phyloP scores from a whole-genome alignment of 2,113 vertebrate species.

The Solea senegalensis region DNA sequence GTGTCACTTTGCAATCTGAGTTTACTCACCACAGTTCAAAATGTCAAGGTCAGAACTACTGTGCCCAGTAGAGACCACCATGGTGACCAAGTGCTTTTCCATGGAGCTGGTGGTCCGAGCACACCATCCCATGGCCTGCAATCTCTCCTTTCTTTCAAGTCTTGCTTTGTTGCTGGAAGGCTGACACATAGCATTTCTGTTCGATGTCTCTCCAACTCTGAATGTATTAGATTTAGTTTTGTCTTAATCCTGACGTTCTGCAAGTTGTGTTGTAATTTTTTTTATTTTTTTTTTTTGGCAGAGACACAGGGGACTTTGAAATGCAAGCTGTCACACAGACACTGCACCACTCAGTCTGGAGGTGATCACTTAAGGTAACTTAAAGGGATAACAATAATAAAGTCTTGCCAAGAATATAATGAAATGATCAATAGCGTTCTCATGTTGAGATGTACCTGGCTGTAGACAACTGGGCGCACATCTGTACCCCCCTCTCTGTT shows the following conservation, averaged over 20 bases:
- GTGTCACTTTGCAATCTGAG: slow-evolving; percentile 22
- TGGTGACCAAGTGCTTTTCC: slow-evolving; percentile 38
- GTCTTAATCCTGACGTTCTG: background rate
- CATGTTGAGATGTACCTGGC: too few species aligned
- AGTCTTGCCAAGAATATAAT: too few species aligned
- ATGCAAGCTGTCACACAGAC: background rate
- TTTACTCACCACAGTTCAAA: slow-evolving; percentile 31
- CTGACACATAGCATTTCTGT: background rate
- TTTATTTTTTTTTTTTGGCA: too few species aligned
- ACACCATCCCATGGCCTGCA: slow-evolving; percentile 10
- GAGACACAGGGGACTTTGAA: too few species aligned
- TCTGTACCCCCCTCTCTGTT: too few species aligned
- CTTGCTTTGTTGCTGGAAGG: background rate
- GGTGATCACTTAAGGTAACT: background rate
- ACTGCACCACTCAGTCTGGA: background rate
- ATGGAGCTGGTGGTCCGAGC: slow-evolving; percentile 44
- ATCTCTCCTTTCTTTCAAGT: slow-evolving; percentile 7
- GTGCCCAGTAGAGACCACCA: slow-evolving; percentile 34
- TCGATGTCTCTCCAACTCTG: too few species aligned
- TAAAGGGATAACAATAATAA: background rate
- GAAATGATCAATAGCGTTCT: too few species aligned
- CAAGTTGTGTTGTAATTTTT: background rate
- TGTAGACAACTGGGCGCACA: too few species aligned
- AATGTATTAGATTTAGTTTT: background rate
- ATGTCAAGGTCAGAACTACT: slow-evolving; percentile 29